Evolutionary conservation across 1,140 invertebrate species (phyloP).

Genomic region (Drosophila sechellia): DNA sequence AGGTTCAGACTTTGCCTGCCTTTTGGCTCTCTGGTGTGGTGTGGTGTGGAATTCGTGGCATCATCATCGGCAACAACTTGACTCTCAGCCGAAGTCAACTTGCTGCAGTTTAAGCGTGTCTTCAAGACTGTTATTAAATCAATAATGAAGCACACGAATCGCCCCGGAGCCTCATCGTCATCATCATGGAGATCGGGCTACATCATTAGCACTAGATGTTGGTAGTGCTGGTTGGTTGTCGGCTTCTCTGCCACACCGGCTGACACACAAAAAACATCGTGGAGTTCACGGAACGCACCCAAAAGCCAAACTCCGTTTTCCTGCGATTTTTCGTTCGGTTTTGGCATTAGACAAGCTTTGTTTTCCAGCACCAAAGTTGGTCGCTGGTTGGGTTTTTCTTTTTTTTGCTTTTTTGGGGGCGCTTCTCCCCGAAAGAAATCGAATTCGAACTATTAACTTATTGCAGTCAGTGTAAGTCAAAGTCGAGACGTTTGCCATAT

Average conservation of each 20-base stretch:
- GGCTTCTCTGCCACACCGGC: conserved; percentile 63
- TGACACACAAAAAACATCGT: conserved; percentile 82
- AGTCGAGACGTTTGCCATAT: conserved; percentile 65
- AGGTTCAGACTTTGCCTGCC: conserved; percentile 39
- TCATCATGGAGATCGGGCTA: conserved; percentile 52
- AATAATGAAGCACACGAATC: conserved; percentile 83
- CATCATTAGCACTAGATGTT: conserved; percentile 73
- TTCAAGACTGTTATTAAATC: conserved; percentile 83
- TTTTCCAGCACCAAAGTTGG: conserved; percentile 37
- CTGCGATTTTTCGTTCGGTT: conserved; percentile 6
- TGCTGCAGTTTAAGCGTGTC: conserved; percentile 79
- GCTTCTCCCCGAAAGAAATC: conserved; percentile 66
- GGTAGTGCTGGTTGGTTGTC: conserved; percentile 32
- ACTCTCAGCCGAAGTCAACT: conserved; percentile 53
- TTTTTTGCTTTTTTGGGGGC: conserved; percentile 28
- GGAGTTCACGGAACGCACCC: conserved; percentile 84
- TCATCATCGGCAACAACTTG: conserved; percentile 73
- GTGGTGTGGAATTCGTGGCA: conserved; percentile 71
- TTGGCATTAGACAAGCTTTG: conserved; percentile 66
- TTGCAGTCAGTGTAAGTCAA: conserved; percentile 74
- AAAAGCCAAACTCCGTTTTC: conserved; percentile 80
- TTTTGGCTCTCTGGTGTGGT: conserved; percentile 10
- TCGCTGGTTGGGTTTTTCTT: conserved; percentile 10
- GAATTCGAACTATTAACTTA: conserved; percentile 83
- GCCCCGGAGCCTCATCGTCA: conserved; percentile 52